Evolutionary conservation across 2,113 vertebrate species (phyloP).

Genomic region (Craseonycteris thonglongyai): DNA sequence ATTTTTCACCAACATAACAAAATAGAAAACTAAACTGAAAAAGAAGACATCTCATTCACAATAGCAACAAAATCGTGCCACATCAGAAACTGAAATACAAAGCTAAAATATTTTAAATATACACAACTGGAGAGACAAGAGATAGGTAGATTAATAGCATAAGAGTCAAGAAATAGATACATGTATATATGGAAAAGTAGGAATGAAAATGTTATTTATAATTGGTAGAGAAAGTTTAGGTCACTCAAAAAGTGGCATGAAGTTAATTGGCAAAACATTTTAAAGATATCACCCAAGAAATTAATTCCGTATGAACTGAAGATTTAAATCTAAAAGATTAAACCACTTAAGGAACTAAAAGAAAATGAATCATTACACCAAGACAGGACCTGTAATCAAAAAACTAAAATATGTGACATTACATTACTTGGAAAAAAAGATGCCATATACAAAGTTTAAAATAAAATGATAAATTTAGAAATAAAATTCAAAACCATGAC

Average conservation of each 20-base stretch:
- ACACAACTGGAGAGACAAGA: neutral
- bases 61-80: neutral
- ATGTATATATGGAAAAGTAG: neutral
- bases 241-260: neutral
- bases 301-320: neutral
- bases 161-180: neutral
- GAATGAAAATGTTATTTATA: neutral
- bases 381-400: neutral
- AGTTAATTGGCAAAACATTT: neutral
- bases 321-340: conserved; percentile 14
- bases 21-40: neutral
- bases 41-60: neutral
- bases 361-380: neutral
- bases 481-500: neutral
- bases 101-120: neutral
- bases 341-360: neutral
- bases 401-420: neutral
- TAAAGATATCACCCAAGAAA: neutral
- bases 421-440: conserved; percentile 5
- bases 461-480: conserved; percentile 5
- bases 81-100: conserved; percentile 17
- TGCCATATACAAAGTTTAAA: neutral
- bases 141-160: neutral
- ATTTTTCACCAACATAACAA: neutral
- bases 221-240: neutral